These are phyloP conservation scores for Megastigmus dorsalis DNA, from an alignment of 2,888 invertebrate genomes.

Conservation along the genomic window DNA sequence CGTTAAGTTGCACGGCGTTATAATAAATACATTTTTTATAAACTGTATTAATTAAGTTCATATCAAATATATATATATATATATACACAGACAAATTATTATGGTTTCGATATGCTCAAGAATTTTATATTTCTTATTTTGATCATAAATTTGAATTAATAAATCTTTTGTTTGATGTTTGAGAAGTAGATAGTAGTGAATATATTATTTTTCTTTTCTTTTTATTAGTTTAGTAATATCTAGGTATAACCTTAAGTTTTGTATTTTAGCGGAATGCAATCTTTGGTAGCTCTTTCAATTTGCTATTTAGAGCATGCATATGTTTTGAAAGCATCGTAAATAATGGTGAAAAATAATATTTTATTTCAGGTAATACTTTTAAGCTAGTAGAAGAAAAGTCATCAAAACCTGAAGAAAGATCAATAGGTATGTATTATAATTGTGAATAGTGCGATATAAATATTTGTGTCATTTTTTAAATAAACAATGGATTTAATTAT, in stretches of 20 bases:
- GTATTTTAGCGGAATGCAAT: neutral
- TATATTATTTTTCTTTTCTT: neutral
- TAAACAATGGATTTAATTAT: too few relatives aligned
- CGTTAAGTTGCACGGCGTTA: too few relatives aligned
- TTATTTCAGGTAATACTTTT: slow-evolving; percentile 21
- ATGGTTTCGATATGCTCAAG: too few relatives aligned
- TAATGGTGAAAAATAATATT: slow-evolving; percentile 12
- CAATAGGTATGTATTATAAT: slow-evolving; percentile 30
- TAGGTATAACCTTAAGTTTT: neutral
- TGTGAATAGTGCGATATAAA: too few relatives aligned
- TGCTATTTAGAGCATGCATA: slow-evolving; percentile 33
- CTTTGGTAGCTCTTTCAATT: slow-evolving; percentile 1
- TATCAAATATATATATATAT: too few relatives aligned
- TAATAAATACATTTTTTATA: too few relatives aligned
- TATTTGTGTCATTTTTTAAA: too few relatives aligned
- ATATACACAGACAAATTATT: too few relatives aligned
- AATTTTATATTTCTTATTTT: too few relatives aligned
- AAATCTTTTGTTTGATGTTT: neutral
- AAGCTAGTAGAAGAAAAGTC: neutral
- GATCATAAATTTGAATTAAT: too few relatives aligned
- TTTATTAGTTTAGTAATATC: neutral
- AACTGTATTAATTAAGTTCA: too few relatives aligned
- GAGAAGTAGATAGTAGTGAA: too few relatives aligned
- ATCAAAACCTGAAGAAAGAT: neutral
- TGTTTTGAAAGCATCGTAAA: slow-evolving; percentile 1